These are phyloP conservation scores for Andrena camellia DNA, from an alignment of 2,888 invertebrate genomes.

Conservation along the genomic window DNA sequence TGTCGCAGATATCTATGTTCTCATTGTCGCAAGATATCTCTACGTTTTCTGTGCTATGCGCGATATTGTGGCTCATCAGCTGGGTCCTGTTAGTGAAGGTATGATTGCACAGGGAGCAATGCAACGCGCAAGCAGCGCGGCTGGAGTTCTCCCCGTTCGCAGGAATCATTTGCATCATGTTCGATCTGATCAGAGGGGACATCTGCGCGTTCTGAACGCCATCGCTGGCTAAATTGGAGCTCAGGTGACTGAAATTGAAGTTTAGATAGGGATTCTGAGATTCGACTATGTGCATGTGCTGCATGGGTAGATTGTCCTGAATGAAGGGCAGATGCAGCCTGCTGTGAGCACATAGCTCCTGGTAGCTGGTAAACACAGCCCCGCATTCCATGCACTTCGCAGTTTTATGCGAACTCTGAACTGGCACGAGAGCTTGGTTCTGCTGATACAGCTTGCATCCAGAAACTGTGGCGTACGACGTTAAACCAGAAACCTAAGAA, in stretches of 20 bases:
- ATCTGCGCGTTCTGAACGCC: slow-evolving; percentile 48
- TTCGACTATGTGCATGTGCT: slow-evolving; percentile 81
- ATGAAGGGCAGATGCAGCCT: slow-evolving; percentile 77
- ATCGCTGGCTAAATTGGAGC: slow-evolving; percentile 57
- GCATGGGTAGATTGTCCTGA: slow-evolving; percentile 75
- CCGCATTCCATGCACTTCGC: slow-evolving; percentile 80
- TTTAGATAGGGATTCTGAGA: slow-evolving; percentile 77
- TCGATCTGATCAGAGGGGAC: slow-evolving; percentile 59
- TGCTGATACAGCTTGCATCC: slow-evolving; percentile 79
- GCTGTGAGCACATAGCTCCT: slow-evolving; percentile 78
- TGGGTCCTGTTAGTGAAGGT: slow-evolving; percentile 79
- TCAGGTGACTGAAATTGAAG: slow-evolving; percentile 73
- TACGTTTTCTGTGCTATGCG: slow-evolving; percentile 74
- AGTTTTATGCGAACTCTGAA: slow-evolving; percentile 76
- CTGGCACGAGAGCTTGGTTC: slow-evolving; percentile 74
- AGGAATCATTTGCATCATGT: slow-evolving; percentile 60
- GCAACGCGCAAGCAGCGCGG: slow-evolving; percentile 79
- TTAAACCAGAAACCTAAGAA: slow-evolving; percentile 77
- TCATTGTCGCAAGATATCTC: slow-evolving; percentile 78
- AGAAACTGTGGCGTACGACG: slow-evolving; percentile 74
- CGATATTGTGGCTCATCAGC: slow-evolving; percentile 77
- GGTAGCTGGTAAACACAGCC: slow-evolving; percentile 77
- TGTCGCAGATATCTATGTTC: slow-evolving; percentile 78
- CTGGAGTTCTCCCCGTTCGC: slow-evolving; percentile 65
- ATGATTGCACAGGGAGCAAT: slow-evolving; percentile 81